These are phyloP conservation scores for Isaurus tuberculatus DNA, from an alignment of 92 coral and sea anemone species.

Conservation along the genomic window DNA sequence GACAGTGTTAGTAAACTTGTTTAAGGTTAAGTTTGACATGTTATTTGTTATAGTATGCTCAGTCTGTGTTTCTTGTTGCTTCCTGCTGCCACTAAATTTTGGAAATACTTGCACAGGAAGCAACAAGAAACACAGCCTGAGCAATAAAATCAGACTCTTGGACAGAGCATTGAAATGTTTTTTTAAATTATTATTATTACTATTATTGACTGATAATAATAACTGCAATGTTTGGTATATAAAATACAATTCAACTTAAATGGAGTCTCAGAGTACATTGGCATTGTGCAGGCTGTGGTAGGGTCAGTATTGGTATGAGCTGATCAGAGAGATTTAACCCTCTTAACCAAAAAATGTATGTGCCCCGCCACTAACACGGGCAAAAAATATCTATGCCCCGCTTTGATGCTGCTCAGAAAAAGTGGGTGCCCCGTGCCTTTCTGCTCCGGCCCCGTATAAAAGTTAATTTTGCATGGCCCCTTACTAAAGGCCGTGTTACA, in stretches of 20 bases:
- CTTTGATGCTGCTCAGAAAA: conserved; percentile 10
- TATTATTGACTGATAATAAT: background rate
- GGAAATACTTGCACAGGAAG: conserved; percentile 4
- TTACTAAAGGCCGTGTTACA: too few species aligned
- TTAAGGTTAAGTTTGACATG: background rate
- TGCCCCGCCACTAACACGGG: too few species aligned
- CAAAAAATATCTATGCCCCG: background rate
- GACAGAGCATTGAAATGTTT: background rate
- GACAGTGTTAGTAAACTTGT: too few species aligned
- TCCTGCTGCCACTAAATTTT: conserved; percentile 19
- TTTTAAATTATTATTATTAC: background rate
- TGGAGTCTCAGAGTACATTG: conserved; percentile 4
- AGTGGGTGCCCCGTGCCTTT: background rate
- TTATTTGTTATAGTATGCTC: conserved; percentile 13
- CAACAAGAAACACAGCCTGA: background rate
- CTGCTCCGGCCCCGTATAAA: too few species aligned
- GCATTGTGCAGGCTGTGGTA: conserved; percentile 5
- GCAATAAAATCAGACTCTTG: background rate
- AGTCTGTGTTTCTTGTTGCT: conserved; percentile 5
- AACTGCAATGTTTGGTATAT: conserved; percentile 6
- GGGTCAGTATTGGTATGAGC: conserved; percentile 7
- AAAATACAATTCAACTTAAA: background rate
- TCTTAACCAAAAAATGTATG: background rate
- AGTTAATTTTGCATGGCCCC: too few species aligned
- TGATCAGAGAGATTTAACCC: conserved; percentile 13